Conservation (phyloP, 2,113 vertebrate genomes). For the Sigmodon hispidus region DNA sequence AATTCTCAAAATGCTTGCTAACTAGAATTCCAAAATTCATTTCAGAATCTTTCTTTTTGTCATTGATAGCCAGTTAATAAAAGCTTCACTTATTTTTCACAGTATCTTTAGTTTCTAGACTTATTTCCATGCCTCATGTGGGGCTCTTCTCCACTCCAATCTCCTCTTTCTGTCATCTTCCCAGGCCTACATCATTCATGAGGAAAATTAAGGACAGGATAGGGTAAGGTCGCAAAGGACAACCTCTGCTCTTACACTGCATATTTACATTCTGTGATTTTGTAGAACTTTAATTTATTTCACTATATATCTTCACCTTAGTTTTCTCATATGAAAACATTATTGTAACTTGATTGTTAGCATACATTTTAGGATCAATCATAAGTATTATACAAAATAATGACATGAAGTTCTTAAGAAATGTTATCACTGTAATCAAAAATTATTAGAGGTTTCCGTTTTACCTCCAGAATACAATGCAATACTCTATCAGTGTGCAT, state of each 20-base stretch:
- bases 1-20: background rate
- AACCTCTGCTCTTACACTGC: background rate
- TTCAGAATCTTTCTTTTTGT: background rate
- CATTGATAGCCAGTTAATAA: background rate
- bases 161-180: background rate
- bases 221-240: background rate
- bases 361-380: background rate
- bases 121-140: background rate
- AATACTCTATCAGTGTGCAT: background rate
- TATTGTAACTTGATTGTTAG: background rate
- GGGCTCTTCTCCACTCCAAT: background rate
- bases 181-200: background rate
- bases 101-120: background rate
- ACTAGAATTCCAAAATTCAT: background rate
- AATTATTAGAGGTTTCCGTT: background rate
- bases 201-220: background rate
- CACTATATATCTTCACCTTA: too few relatives aligned
- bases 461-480: background rate
- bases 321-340: slow-evolving; percentile 14
- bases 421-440: background rate
- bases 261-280: background rate
- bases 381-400: background rate
- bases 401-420: background rate
- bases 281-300: background rate
- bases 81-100: background rate